Percentiles rank a stretch among this genome's conserved stretches.
Evolutionary conservation across 1,140 invertebrate genomes (phyloP).

Genomic region (Bombus terrestris): DNA sequence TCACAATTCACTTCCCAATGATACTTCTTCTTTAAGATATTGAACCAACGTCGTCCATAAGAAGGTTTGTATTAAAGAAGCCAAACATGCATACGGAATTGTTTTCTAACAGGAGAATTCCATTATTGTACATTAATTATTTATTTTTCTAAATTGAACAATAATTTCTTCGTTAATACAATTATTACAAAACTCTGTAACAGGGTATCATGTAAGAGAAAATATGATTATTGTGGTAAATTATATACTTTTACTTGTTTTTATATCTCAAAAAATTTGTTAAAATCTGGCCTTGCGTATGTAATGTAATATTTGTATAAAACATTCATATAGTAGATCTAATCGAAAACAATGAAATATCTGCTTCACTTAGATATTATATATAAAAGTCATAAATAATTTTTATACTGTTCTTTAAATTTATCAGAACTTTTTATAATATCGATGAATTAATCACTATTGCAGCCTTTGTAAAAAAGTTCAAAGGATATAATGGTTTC

Average conservation of each 20-base stretch:
- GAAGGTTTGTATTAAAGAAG: neutral
- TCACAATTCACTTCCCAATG: neutral
- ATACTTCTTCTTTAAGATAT: slow-evolving; percentile 28
- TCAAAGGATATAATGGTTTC: neutral
- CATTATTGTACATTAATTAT: neutral
- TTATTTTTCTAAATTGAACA: neutral
- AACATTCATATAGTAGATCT: too few species aligned
- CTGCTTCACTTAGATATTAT: too few species aligned
- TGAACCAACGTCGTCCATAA: neutral
- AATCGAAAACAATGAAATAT: too few species aligned
- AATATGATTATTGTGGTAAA: neutral
- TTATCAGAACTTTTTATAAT: neutral
- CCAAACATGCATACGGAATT: neutral
- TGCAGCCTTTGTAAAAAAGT: neutral
- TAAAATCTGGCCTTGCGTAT: neutral
- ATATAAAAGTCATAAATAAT: neutral
- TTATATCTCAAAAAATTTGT: neutral
- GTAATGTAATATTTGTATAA: too few species aligned
- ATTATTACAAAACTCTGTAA: neutral
- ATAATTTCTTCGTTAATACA: neutral
- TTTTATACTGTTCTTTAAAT: neutral
- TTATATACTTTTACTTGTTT: neutral
- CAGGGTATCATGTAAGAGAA: neutral
- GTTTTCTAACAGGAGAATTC: neutral
- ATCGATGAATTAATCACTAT: neutral